Conservation (phyloP, 2,113 vertebrate genomes). For the Elaphurus davidianus region DNA sequence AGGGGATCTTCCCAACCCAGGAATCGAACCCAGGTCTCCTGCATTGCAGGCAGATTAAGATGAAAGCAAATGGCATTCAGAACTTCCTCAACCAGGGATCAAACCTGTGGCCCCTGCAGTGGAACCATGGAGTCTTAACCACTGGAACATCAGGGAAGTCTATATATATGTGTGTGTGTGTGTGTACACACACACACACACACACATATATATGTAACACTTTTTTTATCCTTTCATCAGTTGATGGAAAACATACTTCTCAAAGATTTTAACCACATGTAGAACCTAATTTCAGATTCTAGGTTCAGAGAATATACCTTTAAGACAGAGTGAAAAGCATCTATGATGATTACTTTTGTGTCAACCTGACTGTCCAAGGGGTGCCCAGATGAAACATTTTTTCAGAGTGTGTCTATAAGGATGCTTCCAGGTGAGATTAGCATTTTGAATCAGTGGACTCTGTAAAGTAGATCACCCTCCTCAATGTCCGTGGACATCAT, state of each 20-base stretch:
- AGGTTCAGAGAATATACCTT: background rate
- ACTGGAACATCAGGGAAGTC: background rate
- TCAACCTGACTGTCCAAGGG: background rate
- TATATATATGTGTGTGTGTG: background rate
- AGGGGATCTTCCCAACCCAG: background rate
- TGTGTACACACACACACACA: too few relatives aligned
- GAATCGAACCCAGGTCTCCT: background rate
- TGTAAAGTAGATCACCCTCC: background rate
- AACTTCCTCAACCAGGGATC: background rate
- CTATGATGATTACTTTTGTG: background rate
- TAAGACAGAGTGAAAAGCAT: background rate
- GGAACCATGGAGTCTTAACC: background rate
- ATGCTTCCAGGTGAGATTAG: background rate
- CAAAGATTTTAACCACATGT: background rate
- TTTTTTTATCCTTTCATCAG: background rate
- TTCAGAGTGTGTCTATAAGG: background rate
- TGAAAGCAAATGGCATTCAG: background rate
- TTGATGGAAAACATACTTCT: background rate
- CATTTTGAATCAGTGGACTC: background rate
- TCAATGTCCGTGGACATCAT: background rate
- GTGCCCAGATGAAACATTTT: background rate
- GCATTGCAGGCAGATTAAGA: background rate
- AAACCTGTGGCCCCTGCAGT: background rate
- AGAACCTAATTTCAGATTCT: background rate
- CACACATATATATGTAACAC: background rate